These are phyloP conservation scores for Heliconius charithonia DNA, from an alignment of 2,888 invertebrate genomes.

Conservation along the genomic window DNA sequence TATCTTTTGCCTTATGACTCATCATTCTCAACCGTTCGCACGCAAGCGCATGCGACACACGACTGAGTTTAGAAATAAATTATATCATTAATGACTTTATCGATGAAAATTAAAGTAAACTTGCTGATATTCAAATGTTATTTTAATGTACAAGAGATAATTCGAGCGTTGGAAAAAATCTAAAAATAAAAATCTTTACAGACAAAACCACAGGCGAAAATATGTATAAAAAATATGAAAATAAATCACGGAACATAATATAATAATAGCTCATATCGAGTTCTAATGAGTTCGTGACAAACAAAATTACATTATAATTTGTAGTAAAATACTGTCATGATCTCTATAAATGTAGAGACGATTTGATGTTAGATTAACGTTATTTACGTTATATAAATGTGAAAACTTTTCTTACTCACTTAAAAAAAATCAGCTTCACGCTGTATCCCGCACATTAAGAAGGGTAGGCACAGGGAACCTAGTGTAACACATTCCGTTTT, in stretches of 20 bases:
- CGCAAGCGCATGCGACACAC: no score
- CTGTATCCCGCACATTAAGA: no score
- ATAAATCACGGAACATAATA: slow-evolving; percentile 2
- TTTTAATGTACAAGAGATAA: no score
- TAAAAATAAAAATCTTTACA: neutral
- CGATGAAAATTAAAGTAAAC: neutral
- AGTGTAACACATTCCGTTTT: no score
- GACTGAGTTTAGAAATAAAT: neutral
- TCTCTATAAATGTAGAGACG: neutral
- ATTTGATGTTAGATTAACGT: slow-evolving; percentile 1
- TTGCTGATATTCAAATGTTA: no score
- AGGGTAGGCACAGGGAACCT: no score
- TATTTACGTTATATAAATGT: neutral
- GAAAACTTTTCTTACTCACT: no score
- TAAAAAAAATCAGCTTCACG: no score
- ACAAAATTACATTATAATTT: slow-evolving; percentile 18
- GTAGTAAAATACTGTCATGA: slow-evolving; percentile 7
- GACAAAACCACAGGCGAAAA: neutral
- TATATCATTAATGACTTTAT: neutral
- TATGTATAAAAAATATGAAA: neutral
- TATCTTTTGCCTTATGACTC: no score
- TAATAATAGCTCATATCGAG: slow-evolving; percentile 1
- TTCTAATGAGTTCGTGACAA: slow-evolving; percentile 20
- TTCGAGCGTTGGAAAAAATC: no score
- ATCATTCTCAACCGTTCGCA: no score